A percentile compares a stretch with the other conserved stretches of the same genome.
Conservation (phyloP, 35 echinoderm and acorn worm genomes). For the Ophiothrix spiculata region DNA sequence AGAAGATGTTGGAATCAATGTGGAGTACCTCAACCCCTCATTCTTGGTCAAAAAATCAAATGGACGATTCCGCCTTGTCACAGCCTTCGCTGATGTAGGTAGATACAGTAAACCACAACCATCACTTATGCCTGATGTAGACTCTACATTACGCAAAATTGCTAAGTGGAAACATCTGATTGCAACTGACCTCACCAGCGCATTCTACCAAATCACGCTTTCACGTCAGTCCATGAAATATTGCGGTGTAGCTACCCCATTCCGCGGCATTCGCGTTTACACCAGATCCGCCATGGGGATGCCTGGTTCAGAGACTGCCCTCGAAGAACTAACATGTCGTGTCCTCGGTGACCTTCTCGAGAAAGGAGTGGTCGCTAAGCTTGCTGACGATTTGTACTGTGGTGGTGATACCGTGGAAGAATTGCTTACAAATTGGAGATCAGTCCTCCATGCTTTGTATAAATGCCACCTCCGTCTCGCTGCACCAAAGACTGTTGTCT, state of each 20-base stretch:
- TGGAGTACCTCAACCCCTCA: slow-evolving; percentile 53
- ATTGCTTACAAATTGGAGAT: slow-evolving; percentile 20
- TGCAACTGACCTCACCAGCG: slow-evolving; percentile 49
- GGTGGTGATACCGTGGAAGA: slow-evolving; percentile 27
- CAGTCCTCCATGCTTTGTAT: slow-evolving; percentile 24
- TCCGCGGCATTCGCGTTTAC: slow-evolving; percentile 57
- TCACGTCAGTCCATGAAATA: slow-evolving; percentile 50
- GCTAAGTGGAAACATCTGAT: slow-evolving; percentile 51
- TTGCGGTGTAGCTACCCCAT: slow-evolving; percentile 55
- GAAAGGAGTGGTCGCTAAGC: slow-evolving; percentile 41
- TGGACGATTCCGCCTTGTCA: slow-evolving; percentile 43
- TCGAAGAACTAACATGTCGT: slow-evolving; percentile 64
- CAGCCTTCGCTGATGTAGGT: slow-evolving; percentile 59
- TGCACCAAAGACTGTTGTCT: slow-evolving; percentile 44
- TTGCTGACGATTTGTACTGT: slow-evolving; percentile 62
- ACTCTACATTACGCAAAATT: slow-evolving; percentile 44
- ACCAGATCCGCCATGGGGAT: slow-evolving; percentile 63
- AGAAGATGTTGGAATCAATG: slow-evolving; percentile 47
- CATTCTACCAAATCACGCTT: slow-evolving; percentile 61
- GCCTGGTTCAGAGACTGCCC: slow-evolving; percentile 58
- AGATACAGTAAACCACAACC: slow-evolving; percentile 59
- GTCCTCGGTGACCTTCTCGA: slow-evolving; percentile 53
- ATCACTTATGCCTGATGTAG: slow-evolving; percentile 61
- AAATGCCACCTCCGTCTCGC: slow-evolving; percentile 22
- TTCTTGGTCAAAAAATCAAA: slow-evolving; percentile 58